Conservation (phyloP, 2,888 invertebrate species). For the Orthonevra nobilis region DNA sequence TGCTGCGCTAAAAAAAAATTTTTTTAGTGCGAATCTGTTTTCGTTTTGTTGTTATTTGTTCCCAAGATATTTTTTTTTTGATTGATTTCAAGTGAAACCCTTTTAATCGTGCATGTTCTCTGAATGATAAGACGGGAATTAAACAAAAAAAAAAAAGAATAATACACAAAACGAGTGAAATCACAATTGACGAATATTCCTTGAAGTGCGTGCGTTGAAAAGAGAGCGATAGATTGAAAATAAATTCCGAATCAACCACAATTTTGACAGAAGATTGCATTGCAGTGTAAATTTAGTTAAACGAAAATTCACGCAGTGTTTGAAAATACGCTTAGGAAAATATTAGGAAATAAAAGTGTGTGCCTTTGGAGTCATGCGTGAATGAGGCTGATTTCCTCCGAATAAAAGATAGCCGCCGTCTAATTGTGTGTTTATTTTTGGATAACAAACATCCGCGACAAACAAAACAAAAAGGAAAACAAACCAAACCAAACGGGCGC, state of each 20-base stretch:
- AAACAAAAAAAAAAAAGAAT: conserved; percentile 38
- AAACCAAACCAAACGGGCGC: no score
- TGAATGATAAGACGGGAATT: no score
- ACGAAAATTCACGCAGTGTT: conserved; percentile 11
- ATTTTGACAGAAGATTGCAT: conserved; percentile 64
- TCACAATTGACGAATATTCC: conserved; percentile 36
- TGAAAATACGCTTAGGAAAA: conserved; percentile 24
- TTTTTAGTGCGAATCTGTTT: no score
- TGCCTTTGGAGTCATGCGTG: conserved; percentile 71
- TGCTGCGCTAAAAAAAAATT: conserved; percentile 58
- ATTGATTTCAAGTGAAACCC: no score
- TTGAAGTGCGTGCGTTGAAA: conserved; percentile 54
- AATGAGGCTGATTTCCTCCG: conserved; percentile 62
- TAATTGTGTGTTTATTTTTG: conserved; percentile 74
- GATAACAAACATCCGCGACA: conserved; percentile 55
- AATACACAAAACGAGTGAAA: conserved; percentile 52
- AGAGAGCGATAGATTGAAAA: conserved; percentile 57
- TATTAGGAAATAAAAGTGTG: conserved; percentile 31
- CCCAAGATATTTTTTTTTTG: no score
- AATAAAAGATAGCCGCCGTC: conserved; percentile 46
- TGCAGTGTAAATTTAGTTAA: conserved; percentile 21
- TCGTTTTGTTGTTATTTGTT: conserved; percentile 35
- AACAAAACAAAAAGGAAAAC: conserved; percentile 34
- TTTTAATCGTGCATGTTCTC: no score
- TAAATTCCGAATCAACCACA: conserved; percentile 25